Percentiles rank a stretch among this genome's conserved stretches.
Conservation (phyloP, 2,797 vertebrate genomes). For the Staurois parvus region DNA sequence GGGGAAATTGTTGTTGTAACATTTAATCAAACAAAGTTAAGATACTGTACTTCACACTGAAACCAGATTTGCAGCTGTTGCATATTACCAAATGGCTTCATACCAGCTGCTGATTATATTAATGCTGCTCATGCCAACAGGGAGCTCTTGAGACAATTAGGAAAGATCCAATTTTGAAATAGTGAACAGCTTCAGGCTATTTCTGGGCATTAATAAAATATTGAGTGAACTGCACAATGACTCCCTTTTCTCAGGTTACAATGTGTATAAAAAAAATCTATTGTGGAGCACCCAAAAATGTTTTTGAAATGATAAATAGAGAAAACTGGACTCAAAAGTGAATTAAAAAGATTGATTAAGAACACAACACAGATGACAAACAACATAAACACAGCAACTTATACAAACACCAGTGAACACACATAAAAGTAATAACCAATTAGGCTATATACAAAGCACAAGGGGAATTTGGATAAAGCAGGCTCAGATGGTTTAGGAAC, state of each 20-base stretch:
- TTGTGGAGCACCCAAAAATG: background rate
- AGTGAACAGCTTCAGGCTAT: background rate
- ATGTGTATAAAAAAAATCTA: background rate
- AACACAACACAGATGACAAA: too few species aligned
- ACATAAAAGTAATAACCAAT: too few species aligned
- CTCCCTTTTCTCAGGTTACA: background rate
- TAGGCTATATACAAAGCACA: too few species aligned
- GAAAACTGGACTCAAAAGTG: too few species aligned
- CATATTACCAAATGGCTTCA: slow-evolving; percentile 21
- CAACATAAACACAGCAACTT: too few species aligned
- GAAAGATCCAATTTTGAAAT: slow-evolving; percentile 20
- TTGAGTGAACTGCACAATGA: background rate
- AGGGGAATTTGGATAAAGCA: too few species aligned
- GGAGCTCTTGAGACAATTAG: slow-evolving; percentile 31
- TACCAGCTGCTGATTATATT: slow-evolving; percentile 23
- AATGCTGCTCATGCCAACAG: slow-evolving; percentile 11
- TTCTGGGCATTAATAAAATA: slow-evolving; percentile 2
- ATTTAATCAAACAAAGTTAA: slow-evolving; percentile 32
- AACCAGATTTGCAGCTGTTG: slow-evolving; percentile 33
- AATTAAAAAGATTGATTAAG: too few species aligned
- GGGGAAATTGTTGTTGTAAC: slow-evolving; percentile 21
- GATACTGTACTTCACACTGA: slow-evolving; percentile 9
- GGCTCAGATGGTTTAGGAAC: too few species aligned
- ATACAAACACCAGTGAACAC: too few species aligned
- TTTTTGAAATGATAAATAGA: too few species aligned